Evolutionary conservation across 2,888 invertebrate genomes (phyloP), one percentile per base, ranked within the genome.

Genomic region (Colletes collaris): DNA sequence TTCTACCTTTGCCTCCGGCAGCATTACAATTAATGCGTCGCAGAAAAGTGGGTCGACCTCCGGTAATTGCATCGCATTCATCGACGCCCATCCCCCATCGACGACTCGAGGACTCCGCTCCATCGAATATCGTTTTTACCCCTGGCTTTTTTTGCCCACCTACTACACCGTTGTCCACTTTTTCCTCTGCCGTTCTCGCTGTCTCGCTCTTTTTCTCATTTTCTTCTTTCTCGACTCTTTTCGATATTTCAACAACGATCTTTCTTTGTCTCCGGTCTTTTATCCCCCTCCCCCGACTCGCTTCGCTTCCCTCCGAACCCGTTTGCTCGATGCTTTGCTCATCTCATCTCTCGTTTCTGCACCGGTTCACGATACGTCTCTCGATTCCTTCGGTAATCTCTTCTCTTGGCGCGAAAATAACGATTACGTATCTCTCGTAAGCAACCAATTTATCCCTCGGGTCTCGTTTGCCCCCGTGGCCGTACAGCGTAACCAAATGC

Each of bases 41-140:
- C 56, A 68, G 70, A 66, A 77, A 86, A 86, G 79, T 84, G 74
- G 81, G 76, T 84, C 83, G 76, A 71, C 76, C 75, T 66, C 63
- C 75, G 75, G 74, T 85, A 87, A 87, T 87, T 86, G 84, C 82
- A 68, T 81, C 80, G 83, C 78, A 82, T 86, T 85, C 86, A 80
- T 79, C 72, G 78, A 77, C 60, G 66, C 64, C 56, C 50, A 27
- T 16, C 19, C 67, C 56, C 49, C 13, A 27, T 62, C 62, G 56
- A 60, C 75, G n/a, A 46, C 46, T 16, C 40, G 40, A 35, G 13
- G 7, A 60, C 52, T 69, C 52, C 7, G n/a, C 58, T 68, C 53
- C 59, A 37, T 70, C 79, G 70, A 49, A 66, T 62, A 65, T 65
- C 77, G 59, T 68, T 68, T 69, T 52, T 60, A 44, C n/a, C 16